Evolutionary conservation across 2,888 invertebrate species (phyloP).

Genomic region (Lithosia quadra): DNA sequence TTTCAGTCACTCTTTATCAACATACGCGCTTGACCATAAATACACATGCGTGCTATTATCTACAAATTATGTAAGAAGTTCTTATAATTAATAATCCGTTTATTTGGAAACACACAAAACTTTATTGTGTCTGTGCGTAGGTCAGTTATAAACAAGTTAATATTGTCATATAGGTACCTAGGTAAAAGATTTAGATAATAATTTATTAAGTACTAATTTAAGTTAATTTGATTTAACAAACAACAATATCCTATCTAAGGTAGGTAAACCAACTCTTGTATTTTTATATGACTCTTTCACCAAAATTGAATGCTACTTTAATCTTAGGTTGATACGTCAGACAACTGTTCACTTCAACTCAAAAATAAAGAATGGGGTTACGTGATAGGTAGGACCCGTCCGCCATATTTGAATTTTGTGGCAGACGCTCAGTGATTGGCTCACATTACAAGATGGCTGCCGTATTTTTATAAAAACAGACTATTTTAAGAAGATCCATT

Average conservation of each 20-base stretch:
- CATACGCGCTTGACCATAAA: conserved; percentile 64
- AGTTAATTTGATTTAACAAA: conserved; percentile 23
- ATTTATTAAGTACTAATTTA: conserved; percentile 37
- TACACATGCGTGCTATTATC: conserved; percentile 46
- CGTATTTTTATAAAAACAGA: conserved; percentile 59
- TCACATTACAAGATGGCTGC: conserved; percentile 76
- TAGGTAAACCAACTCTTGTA: not conserved
- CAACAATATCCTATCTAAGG: not conserved
- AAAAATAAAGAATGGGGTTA: conserved; percentile 74
- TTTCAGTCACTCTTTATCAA: conserved; percentile 78
- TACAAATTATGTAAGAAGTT: conserved; percentile 43
- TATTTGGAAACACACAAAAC: conserved; percentile 42
- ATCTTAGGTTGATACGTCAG: conserved; percentile 35
- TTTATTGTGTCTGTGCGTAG: conserved; percentile 48
- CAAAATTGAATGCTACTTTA: conserved; percentile 1
- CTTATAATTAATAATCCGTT: conserved; percentile 30
- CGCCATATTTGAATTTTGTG: conserved; percentile 75
- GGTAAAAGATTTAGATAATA: conserved; percentile 21
- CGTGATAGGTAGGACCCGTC: conserved; percentile 59
- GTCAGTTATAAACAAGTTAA: conserved; percentile 47
- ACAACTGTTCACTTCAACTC: conserved; percentile 60
- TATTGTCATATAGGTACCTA: conserved; percentile 34
- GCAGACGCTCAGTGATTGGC: conserved; percentile 75
- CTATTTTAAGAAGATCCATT: conserved; percentile 53
- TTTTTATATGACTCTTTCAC: not conserved